Conservation (phyloP, 1,140 invertebrate species). For the Cardiocondyla obscurior region DNA sequence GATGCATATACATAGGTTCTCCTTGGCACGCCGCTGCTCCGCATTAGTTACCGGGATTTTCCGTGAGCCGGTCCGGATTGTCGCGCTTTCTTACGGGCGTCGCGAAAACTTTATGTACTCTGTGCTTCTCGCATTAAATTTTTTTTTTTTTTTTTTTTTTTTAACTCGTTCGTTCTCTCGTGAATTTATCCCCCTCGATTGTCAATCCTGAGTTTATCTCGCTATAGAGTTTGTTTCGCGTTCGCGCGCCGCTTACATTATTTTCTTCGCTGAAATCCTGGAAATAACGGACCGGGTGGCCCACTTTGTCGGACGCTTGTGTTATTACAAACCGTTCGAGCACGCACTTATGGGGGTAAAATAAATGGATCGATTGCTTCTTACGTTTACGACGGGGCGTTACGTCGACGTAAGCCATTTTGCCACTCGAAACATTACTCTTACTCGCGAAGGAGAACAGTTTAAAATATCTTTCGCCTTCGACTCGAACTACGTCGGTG, state of each 20-base stretch:
- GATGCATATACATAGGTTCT: neutral
- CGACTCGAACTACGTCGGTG: neutral
- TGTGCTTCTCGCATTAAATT: neutral
- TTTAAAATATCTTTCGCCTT: constrained; percentile 45
- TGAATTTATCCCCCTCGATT: neutral
- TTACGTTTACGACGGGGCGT: neutral
- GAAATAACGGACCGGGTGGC: neutral
- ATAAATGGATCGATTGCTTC: neutral
- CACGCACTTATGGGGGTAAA: neutral
- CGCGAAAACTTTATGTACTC: constrained; percentile 38
- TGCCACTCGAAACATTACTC: neutral
- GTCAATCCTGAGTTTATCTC: neutral
- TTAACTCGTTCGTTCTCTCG: neutral
- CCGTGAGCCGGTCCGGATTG: neutral
- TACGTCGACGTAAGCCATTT: neutral
- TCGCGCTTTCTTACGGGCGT: constrained; percentile 5
- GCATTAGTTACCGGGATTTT: constrained; percentile 44
- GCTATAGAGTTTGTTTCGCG: neutral
- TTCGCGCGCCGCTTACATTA: neutral
- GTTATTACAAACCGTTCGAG: neutral
- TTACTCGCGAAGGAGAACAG: neutral
- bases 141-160: too few relatives aligned
- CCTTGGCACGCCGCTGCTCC: neutral
- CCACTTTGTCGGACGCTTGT: neutral
- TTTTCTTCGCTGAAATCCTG: neutral